phyloP scores from a whole-genome alignment of 2,888 invertebrate species.

The Lordiphosa andalusiaca region DNA sequence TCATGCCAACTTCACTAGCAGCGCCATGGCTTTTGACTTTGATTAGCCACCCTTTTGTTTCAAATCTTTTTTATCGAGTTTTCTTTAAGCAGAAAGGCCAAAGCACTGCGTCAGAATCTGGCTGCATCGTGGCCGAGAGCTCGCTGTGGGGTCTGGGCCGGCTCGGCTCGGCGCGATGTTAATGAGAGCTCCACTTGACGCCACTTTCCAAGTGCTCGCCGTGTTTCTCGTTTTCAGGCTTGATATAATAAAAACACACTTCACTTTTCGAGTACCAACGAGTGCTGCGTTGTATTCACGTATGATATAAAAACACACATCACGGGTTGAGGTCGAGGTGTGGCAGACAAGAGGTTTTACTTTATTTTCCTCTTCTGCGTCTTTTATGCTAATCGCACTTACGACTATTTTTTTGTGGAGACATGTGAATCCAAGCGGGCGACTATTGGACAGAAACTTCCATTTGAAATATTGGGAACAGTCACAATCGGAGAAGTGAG shows the following conservation, averaged over 20 bases:
- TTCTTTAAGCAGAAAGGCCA: no score
- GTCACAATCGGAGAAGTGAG: no score
- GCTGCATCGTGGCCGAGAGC: background rate
- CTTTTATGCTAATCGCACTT: constrained; percentile 19
- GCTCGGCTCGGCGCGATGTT: constrained; percentile 10
- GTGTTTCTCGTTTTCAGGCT: constrained; percentile 41
- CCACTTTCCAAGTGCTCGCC: constrained; percentile 45
- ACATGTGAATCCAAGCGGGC: background rate
- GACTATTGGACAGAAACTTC: no score
- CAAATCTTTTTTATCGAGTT: no score
- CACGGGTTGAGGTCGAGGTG: constrained; percentile 12
- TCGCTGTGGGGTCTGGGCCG: constrained; percentile 30
- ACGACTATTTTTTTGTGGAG: constrained; percentile 1
- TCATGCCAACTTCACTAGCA: no score
- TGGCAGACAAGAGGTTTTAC: constrained; percentile 7
- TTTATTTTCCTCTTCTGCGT: background rate
- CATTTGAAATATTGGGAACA: no score
- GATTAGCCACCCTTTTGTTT: no score
- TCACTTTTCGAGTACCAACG: constrained; percentile 15
- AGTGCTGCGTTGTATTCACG: background rate
- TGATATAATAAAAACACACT: constrained; percentile 53
- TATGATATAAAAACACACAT: constrained; percentile 3
- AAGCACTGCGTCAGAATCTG: no score
- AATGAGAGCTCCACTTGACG: constrained; percentile 52
- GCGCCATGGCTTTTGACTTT: no score